Evolutionary conservation across 1,140 invertebrate genomes (phyloP).

Genomic region (Rhopalosiphum maidis): DNA sequence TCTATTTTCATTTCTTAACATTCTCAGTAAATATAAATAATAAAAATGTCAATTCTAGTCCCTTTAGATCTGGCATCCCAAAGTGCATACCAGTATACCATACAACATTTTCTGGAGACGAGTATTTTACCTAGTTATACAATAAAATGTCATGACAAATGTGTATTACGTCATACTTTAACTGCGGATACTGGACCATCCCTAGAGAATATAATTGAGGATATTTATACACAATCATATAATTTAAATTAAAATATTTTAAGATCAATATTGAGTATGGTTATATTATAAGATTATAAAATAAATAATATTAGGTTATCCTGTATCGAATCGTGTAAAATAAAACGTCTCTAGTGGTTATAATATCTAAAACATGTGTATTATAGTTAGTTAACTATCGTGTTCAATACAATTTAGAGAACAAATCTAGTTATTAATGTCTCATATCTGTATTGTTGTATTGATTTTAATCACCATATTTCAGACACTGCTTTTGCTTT

Average conservation of each 20-base stretch:
- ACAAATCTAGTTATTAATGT: background rate
- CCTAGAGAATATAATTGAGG: background rate
- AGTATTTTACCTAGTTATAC: constrained; percentile 16
- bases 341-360: too few species aligned
- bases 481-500: background rate
- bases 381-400: background rate
- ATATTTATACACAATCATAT: background rate
- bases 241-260: background rate
- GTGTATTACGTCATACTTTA: background rate
- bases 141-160: background rate
- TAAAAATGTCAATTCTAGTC: background rate
- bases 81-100: background rate
- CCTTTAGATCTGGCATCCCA: background rate
- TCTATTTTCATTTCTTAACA: background rate
- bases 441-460: background rate
- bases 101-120: background rate
- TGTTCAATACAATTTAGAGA: background rate
- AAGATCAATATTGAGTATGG: background rate
- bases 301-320: background rate
- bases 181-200: background rate
- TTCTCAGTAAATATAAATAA: background rate
- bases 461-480: background rate
- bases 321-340: background rate
- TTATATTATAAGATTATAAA: background rate
- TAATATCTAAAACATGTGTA: background rate